Base-by-base conservation (phyloP, 2,888 invertebrate species). In the Mycalesis mineus region DNA sequence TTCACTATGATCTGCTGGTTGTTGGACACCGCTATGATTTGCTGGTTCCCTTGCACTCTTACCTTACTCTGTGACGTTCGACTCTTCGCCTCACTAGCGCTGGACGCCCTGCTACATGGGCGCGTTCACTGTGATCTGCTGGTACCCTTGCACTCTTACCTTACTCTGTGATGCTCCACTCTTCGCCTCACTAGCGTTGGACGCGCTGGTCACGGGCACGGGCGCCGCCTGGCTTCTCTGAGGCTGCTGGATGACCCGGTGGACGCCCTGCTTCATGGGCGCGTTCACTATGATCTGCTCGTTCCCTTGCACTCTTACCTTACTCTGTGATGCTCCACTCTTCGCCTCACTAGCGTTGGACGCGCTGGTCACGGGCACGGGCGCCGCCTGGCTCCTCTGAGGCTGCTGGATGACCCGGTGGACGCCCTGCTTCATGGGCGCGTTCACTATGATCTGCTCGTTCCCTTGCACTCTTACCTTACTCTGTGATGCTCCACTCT, bases 1-100 rank as follows among this genome's bases (percentile, higher is more conserved):
- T 83, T 87, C 75, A 87, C 74, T 60, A 88, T 81, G 1, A 88
- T 80, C 67, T 84, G 84, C 65, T 89, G 89, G 63, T 84, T 88
- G 61, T 75, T 85, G 0, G 88, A 82, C 1, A 88, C 83, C 0
- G 84, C 70, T 58, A 88, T 84, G 15, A 88, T 84, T 59, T 88
- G 87, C 58, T 82, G 83, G 59, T 74, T 78, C 22, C 81, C 78
- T 72, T 80, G 77, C 6, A 83, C n/a, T n/a, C n/a, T n/a, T n/a
- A n/a, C n/a, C n/a, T n/a, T n/a, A n/a, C n/a, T n/a, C n/a, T n/a
- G n/a, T n/a, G n/a, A n/a, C n/a, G n/a, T n/a, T n/a, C n/a, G n/a
- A n/a, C n/a, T n/a, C n/a, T n/a, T n/a, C n/a, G n/a, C n/a, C n/a
- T n/a, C n/a, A n/a, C n/a, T n/a, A n/a, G n/a, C n/a, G n/a, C n/a